phyloP scores from a whole-genome alignment of 2,888 invertebrate genomes.

The Hirtodrosophila histrioides region DNA sequence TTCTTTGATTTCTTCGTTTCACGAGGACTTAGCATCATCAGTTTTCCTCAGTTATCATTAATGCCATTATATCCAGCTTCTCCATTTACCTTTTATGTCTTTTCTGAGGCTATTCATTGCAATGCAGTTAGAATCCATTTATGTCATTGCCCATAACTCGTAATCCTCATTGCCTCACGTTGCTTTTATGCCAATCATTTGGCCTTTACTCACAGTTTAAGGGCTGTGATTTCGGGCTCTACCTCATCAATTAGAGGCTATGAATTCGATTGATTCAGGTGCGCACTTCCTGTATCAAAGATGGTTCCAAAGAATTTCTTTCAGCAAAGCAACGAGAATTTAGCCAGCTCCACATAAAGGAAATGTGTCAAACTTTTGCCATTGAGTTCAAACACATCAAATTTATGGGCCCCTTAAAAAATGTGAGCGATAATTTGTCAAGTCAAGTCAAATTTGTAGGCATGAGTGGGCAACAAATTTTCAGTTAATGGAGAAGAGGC shows the following conservation, averaged over 20 bases:
- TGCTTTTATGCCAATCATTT: slow-evolving; percentile 34
- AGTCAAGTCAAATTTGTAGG: slow-evolving; percentile 53
- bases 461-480: slow-evolving; percentile 62
- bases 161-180: slow-evolving; percentile 27
- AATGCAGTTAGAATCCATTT: slow-evolving; percentile 1
- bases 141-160: slow-evolving; percentile 5
- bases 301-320: background rate
- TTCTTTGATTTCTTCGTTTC: background rate
- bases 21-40: background rate
- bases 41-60: background rate
- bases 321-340: background rate
- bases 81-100: background rate
- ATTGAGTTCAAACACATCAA: slow-evolving; percentile 22
- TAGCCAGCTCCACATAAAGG: slow-evolving; percentile 8
- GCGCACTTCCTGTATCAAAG: slow-evolving; percentile 55
- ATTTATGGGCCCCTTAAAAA: slow-evolving; percentile 43
- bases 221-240: slow-evolving; percentile 10
- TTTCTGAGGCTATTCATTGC: background rate
- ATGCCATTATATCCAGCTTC: slow-evolving; percentile 9
- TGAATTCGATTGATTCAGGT: slow-evolving; percentile 50
- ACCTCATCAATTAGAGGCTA: slow-evolving; percentile 40
- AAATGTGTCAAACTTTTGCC: slow-evolving; percentile 35
- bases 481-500: background rate
- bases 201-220: background rate
- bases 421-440: slow-evolving; percentile 60